Evolutionary conservation across 2,113 vertebrate genomes (phyloP), one percentile per base, ranked within the genome.

Genomic region (Cyanistes caeruleus): DNA sequence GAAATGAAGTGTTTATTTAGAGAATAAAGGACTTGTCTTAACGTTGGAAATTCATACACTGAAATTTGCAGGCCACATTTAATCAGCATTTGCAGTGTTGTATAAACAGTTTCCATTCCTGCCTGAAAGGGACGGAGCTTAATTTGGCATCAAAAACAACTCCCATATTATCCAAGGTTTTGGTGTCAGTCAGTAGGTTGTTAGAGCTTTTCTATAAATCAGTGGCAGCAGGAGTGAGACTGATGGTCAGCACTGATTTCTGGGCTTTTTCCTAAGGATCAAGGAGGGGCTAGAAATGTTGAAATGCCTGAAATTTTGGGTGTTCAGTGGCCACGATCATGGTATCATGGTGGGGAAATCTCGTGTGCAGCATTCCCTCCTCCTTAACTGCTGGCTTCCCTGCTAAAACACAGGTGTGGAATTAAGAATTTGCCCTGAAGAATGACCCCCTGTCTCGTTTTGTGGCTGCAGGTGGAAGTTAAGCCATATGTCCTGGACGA

Each of bases 401-500:
- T 86, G 60, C 83, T 48, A 12, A 62, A 74, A 35, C 44, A 17
- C 14, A 3, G 15, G 23, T 2, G 25, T 88, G 67, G 18, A 21
- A 16, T 2, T 4, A 4, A 16, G 43, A 7, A 16, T 10, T 21
- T 56, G 46, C 60, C 7, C 13, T 9, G 35, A 75, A n/a, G n/a
- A 56, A 43, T 16, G 79, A 31, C 89, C 17, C 84, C 48, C 35
- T 90, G 52, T 87, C 25, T 83, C 64, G 22, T 88, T 53, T 91
- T 95, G 75, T 82, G 82, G 58, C 95, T 33, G 24, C 98, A 99
- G 99, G 99, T 99, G 99, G 99, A 99, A 99, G 99, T 99, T 98
- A 99, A 99, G 99, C 99, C 99, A 99, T 99, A 99, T 97, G 99
- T 99, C 97, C 95, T 99, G 98, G 99, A 99, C 92, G 99, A 99